Percentiles rank a stretch among this genome's conserved stretches.
Evolutionary conservation across 1,140 invertebrate species (phyloP).

Genomic region (Drosophila miranda): DNA sequence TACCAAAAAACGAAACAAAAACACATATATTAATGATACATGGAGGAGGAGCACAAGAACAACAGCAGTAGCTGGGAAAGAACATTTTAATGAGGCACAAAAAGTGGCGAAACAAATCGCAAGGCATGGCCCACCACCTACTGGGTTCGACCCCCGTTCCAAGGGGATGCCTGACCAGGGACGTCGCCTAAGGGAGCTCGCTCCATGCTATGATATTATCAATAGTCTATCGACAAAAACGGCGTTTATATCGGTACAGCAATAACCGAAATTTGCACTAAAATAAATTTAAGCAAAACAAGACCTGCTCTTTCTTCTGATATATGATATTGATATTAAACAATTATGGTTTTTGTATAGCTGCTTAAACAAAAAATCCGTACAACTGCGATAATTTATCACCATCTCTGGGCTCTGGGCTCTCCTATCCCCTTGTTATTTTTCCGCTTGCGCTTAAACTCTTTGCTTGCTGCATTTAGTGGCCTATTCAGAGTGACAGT

Average conservation of each 20-base stretch:
- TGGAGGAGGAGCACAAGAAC: constrained; percentile 1
- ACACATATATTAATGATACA: constrained; percentile 69
- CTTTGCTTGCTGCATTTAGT: constrained; percentile 48
- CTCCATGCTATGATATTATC: too few relatives aligned
- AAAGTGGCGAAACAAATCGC: constrained; percentile 43
- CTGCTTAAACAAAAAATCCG: too few relatives aligned
- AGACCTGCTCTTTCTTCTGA: too few relatives aligned
- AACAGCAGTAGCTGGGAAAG: constrained; percentile 4
- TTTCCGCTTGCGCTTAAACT: too few relatives aligned
- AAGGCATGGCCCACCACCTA: constrained; percentile 30
- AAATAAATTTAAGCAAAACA: too few relatives aligned
- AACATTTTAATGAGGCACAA: constrained; percentile 60
- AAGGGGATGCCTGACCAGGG: background rate
- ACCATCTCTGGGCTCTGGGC: background rate
- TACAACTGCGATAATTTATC: too few relatives aligned
- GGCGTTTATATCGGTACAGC: too few relatives aligned
- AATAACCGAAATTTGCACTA: too few relatives aligned
- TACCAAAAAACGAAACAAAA: constrained; percentile 26
- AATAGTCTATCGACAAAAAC: too few relatives aligned
- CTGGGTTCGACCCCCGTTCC: background rate
- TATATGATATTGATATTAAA: too few relatives aligned
- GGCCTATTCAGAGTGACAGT: constrained; percentile 67
- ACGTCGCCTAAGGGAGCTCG: background rate
- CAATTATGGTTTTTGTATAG: too few relatives aligned
- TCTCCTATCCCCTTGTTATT: background rate